Evolutionary conservation across 64 coral and sea anemone genomes (phyloP).

Genomic region (Trachythela sp.): DNA sequence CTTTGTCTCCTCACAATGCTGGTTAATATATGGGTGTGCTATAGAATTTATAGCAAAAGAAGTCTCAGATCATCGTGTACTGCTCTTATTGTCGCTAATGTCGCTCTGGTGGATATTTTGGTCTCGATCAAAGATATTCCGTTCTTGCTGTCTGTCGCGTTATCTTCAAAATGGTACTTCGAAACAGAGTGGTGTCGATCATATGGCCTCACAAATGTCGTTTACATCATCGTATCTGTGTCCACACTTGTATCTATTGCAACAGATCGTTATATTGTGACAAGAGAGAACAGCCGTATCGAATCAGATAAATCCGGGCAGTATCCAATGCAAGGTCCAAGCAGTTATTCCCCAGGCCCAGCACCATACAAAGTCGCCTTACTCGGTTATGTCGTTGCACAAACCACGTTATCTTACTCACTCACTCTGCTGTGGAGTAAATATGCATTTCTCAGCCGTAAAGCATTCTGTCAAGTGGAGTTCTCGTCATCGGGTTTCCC

Average conservation of each 20-base stretch:
- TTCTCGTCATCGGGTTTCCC: slow-evolving; percentile 79
- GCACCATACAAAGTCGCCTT: slow-evolving; percentile 28
- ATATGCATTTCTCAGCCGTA: slow-evolving; percentile 92
- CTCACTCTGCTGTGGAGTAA: slow-evolving; percentile 92
- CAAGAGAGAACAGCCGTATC: slow-evolving; percentile 15
- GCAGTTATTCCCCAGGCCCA: slow-evolving; percentile 2
- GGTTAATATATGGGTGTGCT: slow-evolving; percentile 80
- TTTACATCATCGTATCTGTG: slow-evolving; percentile 94
- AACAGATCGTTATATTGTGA: slow-evolving; percentile 66
- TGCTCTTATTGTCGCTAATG: slow-evolving; percentile 86
- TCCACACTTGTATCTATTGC: slow-evolving; percentile 90
- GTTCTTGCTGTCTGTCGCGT: slow-evolving; percentile 63
- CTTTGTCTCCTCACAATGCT: slow-evolving; percentile 87
- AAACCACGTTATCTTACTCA: slow-evolving; percentile 95
- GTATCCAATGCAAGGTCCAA: neutral
- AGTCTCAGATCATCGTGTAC: slow-evolving; percentile 80
- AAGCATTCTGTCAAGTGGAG: slow-evolving; percentile 90
- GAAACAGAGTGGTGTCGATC: slow-evolving; percentile 93
- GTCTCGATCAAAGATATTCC: slow-evolving; percentile 95
- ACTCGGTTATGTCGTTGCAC: slow-evolving; percentile 86
- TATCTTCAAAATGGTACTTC: slow-evolving; percentile 87
- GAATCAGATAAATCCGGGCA: neutral
- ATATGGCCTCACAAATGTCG: slow-evolving; percentile 93
- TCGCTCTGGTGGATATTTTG: slow-evolving; percentile 89
- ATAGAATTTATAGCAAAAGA: slow-evolving; percentile 80